Evolutionary conservation across 2,797 vertebrate genomes (phyloP), one percentile per base, ranked within the genome.

Genomic region (Loriculus beryllinus): DNA sequence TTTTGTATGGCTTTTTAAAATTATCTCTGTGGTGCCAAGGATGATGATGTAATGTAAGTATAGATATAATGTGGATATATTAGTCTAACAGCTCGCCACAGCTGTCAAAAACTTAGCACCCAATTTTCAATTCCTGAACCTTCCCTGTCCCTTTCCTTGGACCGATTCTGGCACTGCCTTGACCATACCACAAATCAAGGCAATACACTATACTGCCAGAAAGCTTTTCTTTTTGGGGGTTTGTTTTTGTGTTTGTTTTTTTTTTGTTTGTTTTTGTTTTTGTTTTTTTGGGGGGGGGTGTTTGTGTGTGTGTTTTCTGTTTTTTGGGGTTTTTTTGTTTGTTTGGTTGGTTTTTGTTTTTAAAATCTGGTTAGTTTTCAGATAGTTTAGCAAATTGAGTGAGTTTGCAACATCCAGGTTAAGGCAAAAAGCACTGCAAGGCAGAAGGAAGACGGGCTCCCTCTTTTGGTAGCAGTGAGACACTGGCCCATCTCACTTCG

Each of bases 381-480:
- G n/a, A 14, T 2, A 39, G 29, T 25, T 79, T 35, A 45, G 48
- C 47, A 56, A 74, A 62, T 1, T 3, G n/a, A 19, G 11, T 26
- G n/a, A 4, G n/a, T 43, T 23, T 49, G 42, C 42, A 43, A 37
- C 48, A 49, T 8, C 4, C 14, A 3, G 21, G 19, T n/a, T 19
- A 43, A 47, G 8, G 9, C 6, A 29, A 43, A 14, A 26, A 67
- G 42, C 20, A 12, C 1, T 3, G 52, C 17, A 39, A 65, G 21
- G 59, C 33, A 35, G 52, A 54, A 35, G 19, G 52, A 42, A 35
- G 67, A 57, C 9, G 39, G 59, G 39, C 29, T 21, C 16, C 28
- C 47, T 49, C 37, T 26, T 23, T 7, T 2, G 16, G 43, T 14
- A 43, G 37, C 3, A 0, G 16, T 0, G 1, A 54, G 21, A 21